Percentiles rank a stretch among this genome's conserved stretches.
These are phyloP conservation scores for Erebia aethiops DNA, from an alignment of 2,888 invertebrate genomes.

Conservation along the genomic window DNA sequence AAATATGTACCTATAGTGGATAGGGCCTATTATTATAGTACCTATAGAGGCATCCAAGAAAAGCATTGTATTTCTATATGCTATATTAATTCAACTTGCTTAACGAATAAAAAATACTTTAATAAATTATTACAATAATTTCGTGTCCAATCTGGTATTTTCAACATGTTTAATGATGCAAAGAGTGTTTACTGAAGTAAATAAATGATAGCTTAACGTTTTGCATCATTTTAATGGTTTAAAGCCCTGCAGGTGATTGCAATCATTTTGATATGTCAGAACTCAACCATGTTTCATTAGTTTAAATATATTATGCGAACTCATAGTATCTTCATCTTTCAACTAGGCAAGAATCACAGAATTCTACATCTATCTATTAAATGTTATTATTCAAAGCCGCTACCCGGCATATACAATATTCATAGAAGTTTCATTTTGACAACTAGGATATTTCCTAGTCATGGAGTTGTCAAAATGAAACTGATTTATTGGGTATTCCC, in stretches of 20 bases:
- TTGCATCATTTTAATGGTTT: constrained; percentile 1
- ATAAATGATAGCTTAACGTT: constrained; percentile 13
- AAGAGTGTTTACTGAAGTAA: constrained; percentile 6
- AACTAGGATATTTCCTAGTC: no score
- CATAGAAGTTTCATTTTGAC: no score
- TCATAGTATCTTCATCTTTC: neutral
- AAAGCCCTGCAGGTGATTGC: constrained; percentile 2
- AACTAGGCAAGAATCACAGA: neutral
- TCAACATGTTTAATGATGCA: constrained; percentile 9
- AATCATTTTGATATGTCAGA: constrained; percentile 5
- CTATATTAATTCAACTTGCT: neutral
- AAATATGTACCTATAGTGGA: no score
- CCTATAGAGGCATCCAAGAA: neutral
- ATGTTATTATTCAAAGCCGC: no score
- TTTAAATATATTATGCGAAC: neutral
- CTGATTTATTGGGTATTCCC: no score
- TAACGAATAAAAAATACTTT: neutral
- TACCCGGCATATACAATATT: no score
- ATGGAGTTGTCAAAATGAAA: no score
- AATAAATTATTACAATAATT: neutral
- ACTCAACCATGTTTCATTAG: constrained; percentile 9
- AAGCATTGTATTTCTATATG: neutral
- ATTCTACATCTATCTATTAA: no score
- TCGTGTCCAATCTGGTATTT: constrained; percentile 1
- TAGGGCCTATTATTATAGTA: no score